Evolutionary conservation across 2,888 invertebrate genomes (phyloP), one percentile per base, ranked within the genome.

Genomic region (Margaritifera margaritifera): DNA sequence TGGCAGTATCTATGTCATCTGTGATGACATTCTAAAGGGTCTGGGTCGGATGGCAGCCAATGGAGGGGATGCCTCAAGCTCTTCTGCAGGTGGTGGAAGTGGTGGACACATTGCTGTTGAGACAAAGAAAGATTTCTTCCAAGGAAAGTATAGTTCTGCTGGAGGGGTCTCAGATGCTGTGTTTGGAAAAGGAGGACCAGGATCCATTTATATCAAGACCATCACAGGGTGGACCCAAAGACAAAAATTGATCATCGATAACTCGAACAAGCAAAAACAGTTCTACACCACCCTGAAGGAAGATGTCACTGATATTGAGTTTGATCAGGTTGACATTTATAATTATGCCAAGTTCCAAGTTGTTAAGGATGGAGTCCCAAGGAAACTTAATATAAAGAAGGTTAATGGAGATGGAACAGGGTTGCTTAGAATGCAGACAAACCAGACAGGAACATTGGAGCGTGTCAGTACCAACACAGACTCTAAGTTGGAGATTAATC

Each of bases 331-430:
- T 18, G 72, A 82, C 53, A 70, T 84, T 24, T 76, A 71, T 64
- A 81, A 83, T 66, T 78, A 78, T 74, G 83, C 83, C 20, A 82
- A 84, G 61, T 66, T 85, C 8, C 81, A 85, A 61, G 55, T 85
- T 6, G 70, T 74, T 5, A 67, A 74, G 31, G 83, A 83, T 72
- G 76, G 72, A 15, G 20, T 57, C 2, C 64, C 59, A 25, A 73
- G 83, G 64, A 70, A 70, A 5, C 75, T 85, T 18, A 74, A 77
- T 59, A 74, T 85, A 11, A 69, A 71, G 50, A 83, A 82, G 65
- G 77, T 83, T 0, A 74, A 79, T 56, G 81, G 85, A 6, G 85
- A 85, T 68, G 80, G 84, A 5, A 84, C 84, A 24, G 84, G 84
- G 6, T 69, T 85, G 27, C 53, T 85, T 8, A 73, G 82, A 65